A percentile compares a stretch with the other conserved stretches of the same genome.
These are phyloP conservation scores for Tenthredo mesomela DNA, from an alignment of 2,888 invertebrate species.

Conservation along the genomic window DNA sequence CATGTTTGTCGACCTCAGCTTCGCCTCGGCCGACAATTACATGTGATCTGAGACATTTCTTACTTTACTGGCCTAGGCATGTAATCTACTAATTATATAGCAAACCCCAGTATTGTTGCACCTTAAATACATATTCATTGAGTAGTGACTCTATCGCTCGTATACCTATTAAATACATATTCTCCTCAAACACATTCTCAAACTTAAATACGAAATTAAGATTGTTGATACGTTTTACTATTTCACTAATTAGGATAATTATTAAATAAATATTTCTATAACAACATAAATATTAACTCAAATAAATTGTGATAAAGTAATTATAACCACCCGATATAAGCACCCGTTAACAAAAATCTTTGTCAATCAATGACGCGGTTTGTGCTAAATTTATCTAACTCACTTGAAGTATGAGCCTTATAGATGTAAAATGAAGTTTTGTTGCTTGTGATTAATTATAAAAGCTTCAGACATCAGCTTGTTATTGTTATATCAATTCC, in stretches of 20 bases:
- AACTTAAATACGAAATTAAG: constrained; percentile 21
- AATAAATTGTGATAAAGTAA: constrained; percentile 31
- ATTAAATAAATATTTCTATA: constrained; percentile 38
- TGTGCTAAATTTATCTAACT: not conserved
- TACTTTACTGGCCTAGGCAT: no score
- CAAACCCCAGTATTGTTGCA: not conserved
- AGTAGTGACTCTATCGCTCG: no score
- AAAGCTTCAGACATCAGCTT: not conserved
- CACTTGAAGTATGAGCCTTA: not conserved
- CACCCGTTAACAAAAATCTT: not conserved
- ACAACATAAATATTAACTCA: constrained; percentile 16
- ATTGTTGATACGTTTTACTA: not conserved
- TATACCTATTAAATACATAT: constrained; percentile 9
- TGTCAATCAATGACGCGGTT: constrained; percentile 13
- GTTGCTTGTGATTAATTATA: not conserved
- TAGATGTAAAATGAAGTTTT: not conserved
- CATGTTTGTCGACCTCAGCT: no score
- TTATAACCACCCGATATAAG: not conserved
- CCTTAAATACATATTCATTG: not conserved
- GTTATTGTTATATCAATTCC: constrained; percentile 18
- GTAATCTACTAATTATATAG: no score
- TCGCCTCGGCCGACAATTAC: no score
- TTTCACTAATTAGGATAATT: not conserved
- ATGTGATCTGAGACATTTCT: no score
- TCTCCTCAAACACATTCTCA: not conserved